Evolutionary conservation across 1,140 invertebrate genomes (phyloP), one percentile per base, ranked within the genome.

Genomic region (Leptinotarsa undecemlineata): DNA sequence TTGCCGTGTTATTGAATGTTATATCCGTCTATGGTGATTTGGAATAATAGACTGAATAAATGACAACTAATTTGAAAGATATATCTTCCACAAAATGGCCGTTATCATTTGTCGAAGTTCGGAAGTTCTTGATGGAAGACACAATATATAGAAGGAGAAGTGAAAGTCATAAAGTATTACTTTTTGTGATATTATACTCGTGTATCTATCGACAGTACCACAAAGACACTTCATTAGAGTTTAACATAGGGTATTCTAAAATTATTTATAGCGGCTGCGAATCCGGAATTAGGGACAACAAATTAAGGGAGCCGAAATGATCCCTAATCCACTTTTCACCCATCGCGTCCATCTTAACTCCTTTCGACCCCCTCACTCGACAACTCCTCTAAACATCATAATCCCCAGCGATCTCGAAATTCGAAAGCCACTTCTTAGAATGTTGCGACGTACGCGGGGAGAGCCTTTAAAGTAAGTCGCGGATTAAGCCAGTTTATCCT

Each of bases 401-500:
- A 70, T 70, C 68, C 68, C 17, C 51, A 57, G 51, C 51, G 51
- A 57, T 57, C 51, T 51, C 68, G 51, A 33, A 64, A 70, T 70
- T 70, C 68, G 47, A 70, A 70, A 70, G 68, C 68, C 51, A 72
- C 60, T 72, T 72, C 71, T 72, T 72, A 72, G 68, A 48, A 68
- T 68, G 66, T 68, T 68, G 66, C 51, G n/a, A 33, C 48, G 69
- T 61, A 19, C 42, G 42, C 14, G 42, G 33, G 66, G 8, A 23
- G 42, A 48, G 19, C 68, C 74, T 73, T 76, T 78, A 78, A 75
- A 78, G 74, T 77, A 74, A 74, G 73, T 66, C 73, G 73, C 60
- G 80, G 81, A 81, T 82, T 81, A 82, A 78, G 71, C 75, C 75
- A 74, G 74, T 81, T 82, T 81, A 81, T 81, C 80, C 80, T 70